These are phyloP conservation scores for Prietella phreatophila DNA, from an alignment of 2,113 vertebrate genomes.

Conservation along the genomic window DNA sequence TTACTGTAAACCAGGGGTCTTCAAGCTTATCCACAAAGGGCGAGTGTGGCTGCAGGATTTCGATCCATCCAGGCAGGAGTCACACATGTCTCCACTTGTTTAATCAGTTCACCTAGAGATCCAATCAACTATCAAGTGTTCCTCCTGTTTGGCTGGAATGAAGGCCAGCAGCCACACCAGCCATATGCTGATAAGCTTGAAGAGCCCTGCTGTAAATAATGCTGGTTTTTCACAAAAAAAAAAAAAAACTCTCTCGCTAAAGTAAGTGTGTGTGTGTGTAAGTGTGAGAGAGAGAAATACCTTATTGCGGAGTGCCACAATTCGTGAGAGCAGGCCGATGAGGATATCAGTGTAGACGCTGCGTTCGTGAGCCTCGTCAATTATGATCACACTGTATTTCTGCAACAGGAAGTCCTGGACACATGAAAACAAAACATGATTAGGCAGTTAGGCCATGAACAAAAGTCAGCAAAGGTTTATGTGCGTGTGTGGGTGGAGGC, in stretches of 20 bases:
- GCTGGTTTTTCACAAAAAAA: background rate
- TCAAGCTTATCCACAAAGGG: background rate
- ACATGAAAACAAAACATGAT: background rate
- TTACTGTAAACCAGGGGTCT: background rate
- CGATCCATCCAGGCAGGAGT: background rate
- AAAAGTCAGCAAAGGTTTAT: background rate
- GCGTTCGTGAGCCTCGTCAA: conserved; percentile 94
- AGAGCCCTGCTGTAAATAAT: background rate
- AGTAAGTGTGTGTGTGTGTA: no score
- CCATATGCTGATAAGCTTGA: background rate
- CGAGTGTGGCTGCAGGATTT: background rate
- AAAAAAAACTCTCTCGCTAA: background rate
- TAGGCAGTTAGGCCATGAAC: background rate
- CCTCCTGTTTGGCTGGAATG: background rate
- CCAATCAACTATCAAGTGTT: background rate
- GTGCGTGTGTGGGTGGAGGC: no score
- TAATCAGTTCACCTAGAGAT: background rate
- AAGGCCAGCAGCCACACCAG: background rate
- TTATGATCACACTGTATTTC: conserved; percentile 84
- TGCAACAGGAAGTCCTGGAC: conserved; percentile 89
- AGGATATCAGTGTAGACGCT: conserved; percentile 95
- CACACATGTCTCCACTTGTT: background rate
- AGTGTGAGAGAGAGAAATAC: conserved; percentile 58
- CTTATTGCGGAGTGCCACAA: conserved; percentile 86
- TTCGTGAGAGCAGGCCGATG: conserved; percentile 90